Percentiles rank a stretch among this genome's conserved stretches.
Conservation (phyloP, 2,113 vertebrate genomes). For the Alethe diademata region DNA sequence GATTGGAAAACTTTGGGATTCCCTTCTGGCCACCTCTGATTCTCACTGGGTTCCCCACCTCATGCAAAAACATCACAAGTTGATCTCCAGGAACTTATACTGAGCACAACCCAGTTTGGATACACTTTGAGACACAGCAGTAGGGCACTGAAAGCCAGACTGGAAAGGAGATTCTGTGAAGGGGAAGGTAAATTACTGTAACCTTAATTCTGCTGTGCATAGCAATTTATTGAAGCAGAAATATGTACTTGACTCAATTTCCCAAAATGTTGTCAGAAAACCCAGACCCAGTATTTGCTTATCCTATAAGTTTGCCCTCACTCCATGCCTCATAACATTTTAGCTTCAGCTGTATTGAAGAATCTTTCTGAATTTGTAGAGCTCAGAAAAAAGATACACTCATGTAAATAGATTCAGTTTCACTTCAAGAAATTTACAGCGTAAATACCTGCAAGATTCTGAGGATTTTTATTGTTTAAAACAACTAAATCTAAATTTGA, state of each 20-base stretch:
- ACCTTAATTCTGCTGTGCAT: accelerated
- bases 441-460: background rate
- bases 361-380: background rate
- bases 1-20: background rate
- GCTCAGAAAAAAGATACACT: background rate
- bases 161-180: background rate
- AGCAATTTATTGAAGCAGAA: background rate
- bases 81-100: background rate
- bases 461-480: background rate
- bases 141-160: background rate
- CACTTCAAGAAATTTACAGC: background rate
- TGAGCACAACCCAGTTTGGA: background rate
- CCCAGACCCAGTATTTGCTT: background rate
- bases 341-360: background rate
- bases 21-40: background rate
- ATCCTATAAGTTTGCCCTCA: background rate
- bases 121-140: background rate
- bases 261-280: background rate
- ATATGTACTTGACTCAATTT: background rate
- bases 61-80: background rate
- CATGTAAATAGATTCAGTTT: background rate
- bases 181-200: background rate
- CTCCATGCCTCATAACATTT: background rate
- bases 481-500: background rate
- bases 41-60: background rate